A percentile compares a stretch with the other conserved stretches of the same genome.
Evolutionary conservation across 2,797 vertebrate species (phyloP).

Genomic region (Trichosurus vulpecula): DNA sequence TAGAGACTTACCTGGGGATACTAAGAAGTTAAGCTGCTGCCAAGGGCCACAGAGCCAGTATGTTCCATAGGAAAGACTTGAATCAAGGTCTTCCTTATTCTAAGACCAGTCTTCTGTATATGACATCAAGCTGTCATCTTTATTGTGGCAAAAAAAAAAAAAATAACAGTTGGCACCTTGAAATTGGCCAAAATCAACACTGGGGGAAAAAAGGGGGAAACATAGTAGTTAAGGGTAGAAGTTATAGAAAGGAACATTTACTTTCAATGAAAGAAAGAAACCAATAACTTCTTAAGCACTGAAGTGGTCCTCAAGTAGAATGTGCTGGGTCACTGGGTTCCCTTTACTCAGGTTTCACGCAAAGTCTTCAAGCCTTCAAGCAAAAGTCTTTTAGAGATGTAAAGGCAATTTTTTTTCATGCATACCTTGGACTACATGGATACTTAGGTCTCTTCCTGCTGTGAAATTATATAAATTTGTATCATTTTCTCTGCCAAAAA

Average conservation of each 20-base stretch:
- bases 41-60: background rate
- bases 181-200: constrained; percentile 29
- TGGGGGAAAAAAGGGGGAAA: background rate
- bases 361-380: background rate
- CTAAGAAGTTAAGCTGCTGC: background rate
- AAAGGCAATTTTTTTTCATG: background rate
- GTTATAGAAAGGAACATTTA: background rate
- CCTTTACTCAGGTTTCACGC: background rate
- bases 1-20: background rate
- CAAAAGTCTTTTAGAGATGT: background rate
- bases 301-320: background rate
- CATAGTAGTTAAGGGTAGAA: background rate
- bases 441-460: background rate
- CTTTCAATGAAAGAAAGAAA: background rate
- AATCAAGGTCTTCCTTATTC: background rate
- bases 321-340: background rate
- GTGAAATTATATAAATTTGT: background rate
- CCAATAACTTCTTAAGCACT: constrained; percentile 6
- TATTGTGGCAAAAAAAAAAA: constrained; percentile 27
- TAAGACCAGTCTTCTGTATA: background rate
- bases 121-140: background rate
- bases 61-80: background rate
- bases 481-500: background rate
- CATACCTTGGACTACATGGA: background rate
- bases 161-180: background rate